A percentile compares a stretch with the other conserved stretches of the same genome.
These are phyloP conservation scores for Digitonthophagus gazella DNA, from an alignment of 2,888 invertebrate genomes.

Conservation along the genomic window DNA sequence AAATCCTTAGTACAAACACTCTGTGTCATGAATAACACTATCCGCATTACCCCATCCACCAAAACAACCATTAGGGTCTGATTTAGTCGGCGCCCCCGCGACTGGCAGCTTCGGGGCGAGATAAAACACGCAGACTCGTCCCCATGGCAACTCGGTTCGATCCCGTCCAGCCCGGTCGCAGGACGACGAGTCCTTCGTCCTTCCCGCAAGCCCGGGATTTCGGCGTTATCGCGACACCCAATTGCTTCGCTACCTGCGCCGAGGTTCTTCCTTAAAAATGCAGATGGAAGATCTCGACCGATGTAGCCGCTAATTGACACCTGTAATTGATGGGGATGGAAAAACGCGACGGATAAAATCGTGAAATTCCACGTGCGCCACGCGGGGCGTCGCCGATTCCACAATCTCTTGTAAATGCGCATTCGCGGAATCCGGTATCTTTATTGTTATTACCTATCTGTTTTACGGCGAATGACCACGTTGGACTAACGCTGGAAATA, in stretches of 20 bases:
- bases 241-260: background rate
- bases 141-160: background rate
- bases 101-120: background rate
- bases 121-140: background rate
- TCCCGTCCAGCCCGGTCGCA: no score
- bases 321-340: background rate
- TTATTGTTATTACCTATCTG: background rate
- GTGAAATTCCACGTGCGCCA: background rate
- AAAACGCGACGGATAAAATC: no score
- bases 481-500: background rate
- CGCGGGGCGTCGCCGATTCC: background rate
- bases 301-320: background rate
- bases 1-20: background rate
- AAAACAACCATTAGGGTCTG: background rate
- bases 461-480: background rate
- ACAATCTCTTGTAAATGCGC: background rate
- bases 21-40: background rate
- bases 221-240: background rate
- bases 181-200: no score
- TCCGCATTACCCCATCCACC: background rate
- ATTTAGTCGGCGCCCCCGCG: background rate
- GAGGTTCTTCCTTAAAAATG: background rate
- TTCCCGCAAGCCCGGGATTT: background rate
- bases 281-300: background rate
- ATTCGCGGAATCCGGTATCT: background rate